These are phyloP conservation scores for Paguma larvata DNA, from an alignment of 2,797 vertebrate genomes.

Conservation along the genomic window DNA sequence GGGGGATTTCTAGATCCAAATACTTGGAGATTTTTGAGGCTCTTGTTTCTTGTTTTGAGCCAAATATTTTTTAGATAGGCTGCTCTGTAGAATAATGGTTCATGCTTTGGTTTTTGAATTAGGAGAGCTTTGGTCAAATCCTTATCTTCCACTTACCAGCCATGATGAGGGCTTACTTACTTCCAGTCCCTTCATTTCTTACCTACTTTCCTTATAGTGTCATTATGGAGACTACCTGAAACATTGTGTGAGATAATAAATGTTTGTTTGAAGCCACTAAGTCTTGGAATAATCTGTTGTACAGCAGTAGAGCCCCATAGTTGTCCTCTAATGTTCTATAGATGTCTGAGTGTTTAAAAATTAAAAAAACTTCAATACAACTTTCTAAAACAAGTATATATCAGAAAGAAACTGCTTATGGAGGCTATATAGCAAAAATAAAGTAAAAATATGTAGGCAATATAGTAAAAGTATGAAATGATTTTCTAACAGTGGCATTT, in stretches of 20 bases:
- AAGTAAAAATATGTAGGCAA: not conserved
- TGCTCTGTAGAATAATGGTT: not conserved
- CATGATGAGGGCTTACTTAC: not conserved
- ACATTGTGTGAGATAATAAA: not conserved
- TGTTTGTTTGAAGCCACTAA: not conserved
- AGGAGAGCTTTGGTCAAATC: not conserved
- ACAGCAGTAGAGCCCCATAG: not conserved
- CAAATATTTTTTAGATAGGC: not conserved
- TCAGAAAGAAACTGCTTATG: conserved; percentile 16
- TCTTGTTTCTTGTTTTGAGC: not conserved
- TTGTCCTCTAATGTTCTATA: not conserved
- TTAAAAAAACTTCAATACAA: not conserved
- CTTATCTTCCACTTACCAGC: not conserved
- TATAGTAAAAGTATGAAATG: not conserved
- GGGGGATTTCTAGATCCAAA: not conserved
- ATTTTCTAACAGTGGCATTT: not conserved
- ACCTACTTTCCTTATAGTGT: not conserved
- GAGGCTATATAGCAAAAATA: not conserved
- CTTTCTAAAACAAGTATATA: not conserved
- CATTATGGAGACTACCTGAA: not conserved
- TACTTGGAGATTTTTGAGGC: not conserved
- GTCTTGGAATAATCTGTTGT: not conserved
- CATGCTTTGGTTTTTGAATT: not conserved
- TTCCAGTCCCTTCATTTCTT: not conserved
- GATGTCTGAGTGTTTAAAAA: not conserved